Conservation (phyloP, 2,113 vertebrate genomes). For the Uria lomvia region DNA sequence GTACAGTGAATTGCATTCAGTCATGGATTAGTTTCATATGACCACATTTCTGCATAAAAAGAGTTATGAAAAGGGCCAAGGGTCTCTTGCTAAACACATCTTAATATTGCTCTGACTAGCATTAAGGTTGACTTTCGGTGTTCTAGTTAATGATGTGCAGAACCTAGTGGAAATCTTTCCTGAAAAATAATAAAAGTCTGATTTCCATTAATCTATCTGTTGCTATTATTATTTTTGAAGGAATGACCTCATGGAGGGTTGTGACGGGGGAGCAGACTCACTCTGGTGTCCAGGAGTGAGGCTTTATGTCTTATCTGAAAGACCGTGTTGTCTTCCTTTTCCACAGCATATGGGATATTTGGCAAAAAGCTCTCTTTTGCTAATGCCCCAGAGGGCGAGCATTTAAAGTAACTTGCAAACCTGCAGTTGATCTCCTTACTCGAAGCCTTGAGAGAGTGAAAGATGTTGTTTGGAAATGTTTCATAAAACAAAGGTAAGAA, state of each 20-base stretch:
- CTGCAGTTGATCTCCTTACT: not conserved
- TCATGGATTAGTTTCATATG: not conserved
- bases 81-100: not conserved
- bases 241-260: not conserved
- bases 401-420: not conserved
- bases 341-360: not conserved
- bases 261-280: not conserved
- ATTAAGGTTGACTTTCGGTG: not conserved
- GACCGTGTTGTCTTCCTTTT: not conserved
- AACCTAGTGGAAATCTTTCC: not conserved
- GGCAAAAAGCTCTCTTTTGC: not conserved
- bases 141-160: not conserved
- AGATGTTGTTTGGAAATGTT: not conserved
- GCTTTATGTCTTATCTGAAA: slow-evolving; percentile 15
- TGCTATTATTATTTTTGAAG: not conserved
- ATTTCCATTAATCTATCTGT: not conserved
- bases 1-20: not conserved
- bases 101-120: not conserved
- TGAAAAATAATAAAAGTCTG: not conserved
- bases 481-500: slow-evolving; percentile 10
- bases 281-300: not conserved
- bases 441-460: not conserved
- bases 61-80: not conserved
- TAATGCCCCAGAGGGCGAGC: not conserved
- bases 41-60: not conserved